Percentiles rank a stretch among this genome's conserved stretches.
These are phyloP conservation scores for Ectobius pallidus DNA, from an alignment of 2,888 invertebrate species.

Conservation along the genomic window DNA sequence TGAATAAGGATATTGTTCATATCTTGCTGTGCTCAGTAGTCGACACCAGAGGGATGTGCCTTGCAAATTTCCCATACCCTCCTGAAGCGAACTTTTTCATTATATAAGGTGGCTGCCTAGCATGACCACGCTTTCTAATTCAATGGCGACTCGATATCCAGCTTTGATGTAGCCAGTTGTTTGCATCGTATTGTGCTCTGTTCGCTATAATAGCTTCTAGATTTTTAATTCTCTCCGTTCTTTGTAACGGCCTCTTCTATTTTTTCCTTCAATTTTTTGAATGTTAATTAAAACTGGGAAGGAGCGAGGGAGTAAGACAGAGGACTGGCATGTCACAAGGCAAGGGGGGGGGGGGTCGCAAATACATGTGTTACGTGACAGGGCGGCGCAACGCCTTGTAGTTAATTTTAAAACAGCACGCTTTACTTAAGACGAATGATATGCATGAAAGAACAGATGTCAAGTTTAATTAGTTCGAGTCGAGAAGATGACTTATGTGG, in stretches of 20 bases:
- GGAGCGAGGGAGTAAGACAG: background rate
- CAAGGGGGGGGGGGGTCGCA: background rate
- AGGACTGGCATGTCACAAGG: background rate
- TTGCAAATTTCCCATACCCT: no score
- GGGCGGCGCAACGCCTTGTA: background rate
- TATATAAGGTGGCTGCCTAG: background rate
- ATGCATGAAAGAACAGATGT: background rate
- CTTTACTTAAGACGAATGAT: constrained; percentile 1
- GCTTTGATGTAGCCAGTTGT: background rate
- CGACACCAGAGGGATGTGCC: no score
- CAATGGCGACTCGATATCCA: background rate
- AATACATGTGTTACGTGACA: constrained; percentile 21
- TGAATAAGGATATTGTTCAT: no score
- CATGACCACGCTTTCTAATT: background rate
- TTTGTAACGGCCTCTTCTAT: constrained; percentile 4
- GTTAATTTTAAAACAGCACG: constrained; percentile 12
- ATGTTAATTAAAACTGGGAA: constrained; percentile 33
- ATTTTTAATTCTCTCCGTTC: constrained; percentile 23
- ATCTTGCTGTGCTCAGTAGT: no score
- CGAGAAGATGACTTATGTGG: constrained; percentile 5
- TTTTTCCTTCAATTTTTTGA: constrained; percentile 7
- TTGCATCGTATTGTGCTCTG: background rate
- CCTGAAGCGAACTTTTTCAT: background rate
- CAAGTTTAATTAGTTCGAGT: constrained; percentile 15
- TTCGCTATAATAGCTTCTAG: background rate